Conservation (phyloP, 1,140 invertebrate genomes). For the Platyscapa corneri region DNA sequence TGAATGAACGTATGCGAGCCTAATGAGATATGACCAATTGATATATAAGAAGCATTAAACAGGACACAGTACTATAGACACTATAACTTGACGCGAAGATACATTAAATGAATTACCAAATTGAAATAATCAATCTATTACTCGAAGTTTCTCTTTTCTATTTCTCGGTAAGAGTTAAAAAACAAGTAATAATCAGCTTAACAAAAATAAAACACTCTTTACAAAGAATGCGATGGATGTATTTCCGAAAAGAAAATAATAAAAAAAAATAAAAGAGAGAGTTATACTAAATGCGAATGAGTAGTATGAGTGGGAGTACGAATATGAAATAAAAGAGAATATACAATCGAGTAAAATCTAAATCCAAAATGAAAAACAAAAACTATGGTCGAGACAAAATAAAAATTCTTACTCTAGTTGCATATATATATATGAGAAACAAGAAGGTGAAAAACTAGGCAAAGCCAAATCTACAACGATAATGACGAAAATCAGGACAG, state of each 20-base stretch:
- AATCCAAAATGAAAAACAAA: neutral
- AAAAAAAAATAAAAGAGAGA: neutral
- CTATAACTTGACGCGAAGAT: too few relatives aligned
- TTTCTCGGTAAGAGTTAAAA: neutral
- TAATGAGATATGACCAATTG: neutral
- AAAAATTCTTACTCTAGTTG: neutral
- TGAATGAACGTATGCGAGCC: too few relatives aligned
- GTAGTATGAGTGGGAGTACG: neutral
- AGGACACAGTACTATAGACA: too few relatives aligned
- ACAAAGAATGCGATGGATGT: neutral
- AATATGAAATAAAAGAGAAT: neutral
- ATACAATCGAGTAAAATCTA: neutral
- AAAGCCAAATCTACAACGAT: neutral
- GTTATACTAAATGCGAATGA: neutral
- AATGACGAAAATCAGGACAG: neutral
- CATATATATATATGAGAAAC: too few relatives aligned
- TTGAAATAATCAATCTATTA: neutral
- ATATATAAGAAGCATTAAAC: too few relatives aligned
- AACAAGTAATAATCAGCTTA: too few relatives aligned
- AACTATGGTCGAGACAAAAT: neutral
- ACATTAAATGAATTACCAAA: neutral
- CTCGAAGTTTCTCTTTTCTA: too few relatives aligned
- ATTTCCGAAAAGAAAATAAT: neutral
- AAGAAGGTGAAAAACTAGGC: neutral
- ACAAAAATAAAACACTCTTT: neutral